Conservation (phyloP, 2,888 invertebrate genomes). For the Synanthedon tipuliformis region DNA sequence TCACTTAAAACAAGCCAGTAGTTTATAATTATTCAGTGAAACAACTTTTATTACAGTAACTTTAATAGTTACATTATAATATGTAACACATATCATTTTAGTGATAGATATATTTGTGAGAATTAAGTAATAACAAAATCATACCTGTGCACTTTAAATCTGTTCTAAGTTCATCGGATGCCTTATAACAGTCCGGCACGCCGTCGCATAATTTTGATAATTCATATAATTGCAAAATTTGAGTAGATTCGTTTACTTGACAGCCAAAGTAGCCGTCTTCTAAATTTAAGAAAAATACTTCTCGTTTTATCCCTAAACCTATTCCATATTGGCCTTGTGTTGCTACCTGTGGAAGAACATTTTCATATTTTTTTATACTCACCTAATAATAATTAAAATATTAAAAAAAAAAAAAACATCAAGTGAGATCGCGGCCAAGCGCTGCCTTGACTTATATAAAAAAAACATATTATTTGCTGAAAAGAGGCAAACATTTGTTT, state of each 20-base stretch:
- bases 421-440: no score
- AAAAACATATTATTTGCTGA: no score
- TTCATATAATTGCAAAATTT: conserved; percentile 94
- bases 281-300: conserved; percentile 96
- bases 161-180: conserved; percentile 89
- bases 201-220: conserved; percentile 95
- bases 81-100: not conserved
- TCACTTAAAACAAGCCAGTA: no score
- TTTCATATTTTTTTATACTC: conserved; percentile 13
- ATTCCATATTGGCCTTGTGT: conserved; percentile 84
- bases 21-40: not conserved
- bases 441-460: no score
- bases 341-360: conserved; percentile 69
- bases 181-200: conserved; percentile 88
- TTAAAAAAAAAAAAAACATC: no score
- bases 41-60: not conserved
- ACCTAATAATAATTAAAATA: not conserved
- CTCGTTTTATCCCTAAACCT: conserved; percentile 86
- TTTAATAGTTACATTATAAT: not conserved
- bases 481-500: no score
- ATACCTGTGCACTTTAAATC: conserved; percentile 95
- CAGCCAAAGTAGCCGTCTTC: conserved; percentile 98
- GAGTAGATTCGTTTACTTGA: conserved; percentile 96
- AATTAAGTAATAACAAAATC: conserved; percentile 21
- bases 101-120: not conserved